A percentile compares a stretch with the other conserved stretches of the same genome.
Evolutionary conservation across 2,888 invertebrate species (phyloP).

Genomic region (Diadromus collaris): DNA sequence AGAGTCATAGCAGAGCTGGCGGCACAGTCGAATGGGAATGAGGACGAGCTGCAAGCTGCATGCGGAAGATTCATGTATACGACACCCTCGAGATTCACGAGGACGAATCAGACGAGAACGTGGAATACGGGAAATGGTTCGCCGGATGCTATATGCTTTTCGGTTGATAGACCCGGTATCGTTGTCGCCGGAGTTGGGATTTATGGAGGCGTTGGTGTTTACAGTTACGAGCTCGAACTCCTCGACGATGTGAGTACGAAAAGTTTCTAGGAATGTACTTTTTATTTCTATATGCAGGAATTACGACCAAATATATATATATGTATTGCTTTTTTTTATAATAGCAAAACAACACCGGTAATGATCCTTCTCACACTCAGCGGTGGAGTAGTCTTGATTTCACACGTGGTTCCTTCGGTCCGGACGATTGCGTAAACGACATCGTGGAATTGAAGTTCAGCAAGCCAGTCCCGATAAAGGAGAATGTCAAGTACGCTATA

Average conservation of each 20-base stretch:
- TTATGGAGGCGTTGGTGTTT: slow-evolving; percentile 93
- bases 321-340: slow-evolving; percentile 68
- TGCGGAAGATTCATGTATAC: slow-evolving; percentile 90
- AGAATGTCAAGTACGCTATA: slow-evolving; percentile 93
- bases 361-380: slow-evolving; percentile 84
- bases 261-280: not conserved
- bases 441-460: slow-evolving; percentile 95
- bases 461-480: slow-evolving; percentile 92
- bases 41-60: slow-evolving; percentile 88
- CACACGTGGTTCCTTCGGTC: slow-evolving; percentile 91
- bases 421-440: slow-evolving; percentile 93
- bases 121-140: slow-evolving; percentile 99
- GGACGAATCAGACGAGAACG: slow-evolving; percentile 93
- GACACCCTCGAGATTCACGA: slow-evolving; percentile 94
- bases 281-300: slow-evolving; percentile 5
- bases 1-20: slow-evolving; percentile 94
- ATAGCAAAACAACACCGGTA: slow-evolving; percentile 81
- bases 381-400: slow-evolving; percentile 95
- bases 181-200: slow-evolving; percentile 94
- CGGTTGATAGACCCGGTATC: slow-evolving; percentile 94
- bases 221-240: slow-evolving; percentile 95
- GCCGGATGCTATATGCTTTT: slow-evolving; percentile 97
- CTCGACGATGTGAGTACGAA: slow-evolving; percentile 86
- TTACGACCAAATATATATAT: not conserved
- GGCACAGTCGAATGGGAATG: slow-evolving; percentile 88